Base-by-base conservation (phyloP, 2,888 invertebrate genomes). In the Rhagium mordax region DNA sequence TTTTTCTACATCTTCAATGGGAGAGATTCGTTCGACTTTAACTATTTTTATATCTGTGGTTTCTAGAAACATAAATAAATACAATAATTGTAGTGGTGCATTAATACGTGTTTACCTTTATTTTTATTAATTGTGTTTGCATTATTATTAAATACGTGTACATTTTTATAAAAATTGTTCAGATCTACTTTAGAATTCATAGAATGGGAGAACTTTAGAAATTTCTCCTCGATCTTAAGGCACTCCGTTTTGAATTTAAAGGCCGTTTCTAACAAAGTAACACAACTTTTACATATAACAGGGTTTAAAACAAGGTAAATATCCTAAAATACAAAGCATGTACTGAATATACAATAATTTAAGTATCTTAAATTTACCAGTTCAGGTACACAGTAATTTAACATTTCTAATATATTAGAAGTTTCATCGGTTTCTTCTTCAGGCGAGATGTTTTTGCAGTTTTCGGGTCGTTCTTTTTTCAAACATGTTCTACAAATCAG, bases 191-290 rank as follows among this genome's bases (percentile, higher is more conserved):
- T 75, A 41, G 70, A 41, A 49, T 41, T 67, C n/a, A 6, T 59
- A 18, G 47, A 41, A 47, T 71, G 48, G 4, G 65, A 72, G 16
- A 18, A 59, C 29, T 70, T 68, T 21, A 66, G 47, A 8, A 67
- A 64, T 27, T 71, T 76, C 24, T 68, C 70, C 55, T 77, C 69
- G 48, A 73, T 72, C 60, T 68, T 68, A 67, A 77, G 71, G 75
- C 77, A 77, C 72, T 73, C 73, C 21, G 61, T 76, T 77, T 79
- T 80, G 48, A 80, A 80, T 57, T 74, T 74, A 57, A 76, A 80
- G 3, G 74, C 74, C 10, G 62, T 66, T 65, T 76, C 73, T 2
- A 80, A 49, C 2, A 61, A 18, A 33, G 74, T 60, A 3, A 77
- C 60, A 55, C 80, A 80, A 48, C 33, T 41, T n/a, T 51, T 33